Percentiles rank a stretch among this genome's conserved stretches.
These are phyloP conservation scores for Holocentrus rufus DNA, from an alignment of 2,797 vertebrate genomes.

Conservation along the genomic window DNA sequence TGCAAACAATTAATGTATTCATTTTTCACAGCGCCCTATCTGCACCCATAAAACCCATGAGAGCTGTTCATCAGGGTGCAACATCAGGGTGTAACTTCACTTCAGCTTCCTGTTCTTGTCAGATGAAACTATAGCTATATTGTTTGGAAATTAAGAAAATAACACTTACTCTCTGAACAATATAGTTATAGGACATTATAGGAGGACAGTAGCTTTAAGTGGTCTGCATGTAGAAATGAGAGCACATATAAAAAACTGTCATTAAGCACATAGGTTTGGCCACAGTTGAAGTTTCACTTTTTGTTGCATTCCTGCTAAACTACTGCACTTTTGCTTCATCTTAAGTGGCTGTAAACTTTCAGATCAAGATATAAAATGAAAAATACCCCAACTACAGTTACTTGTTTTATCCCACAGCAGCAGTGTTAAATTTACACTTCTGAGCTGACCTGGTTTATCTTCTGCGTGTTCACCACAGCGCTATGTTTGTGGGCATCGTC, in stretches of 20 bases:
- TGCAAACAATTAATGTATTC: neutral
- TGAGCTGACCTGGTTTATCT: constrained; percentile 36
- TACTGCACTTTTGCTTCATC: too few species aligned
- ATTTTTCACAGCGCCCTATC: constrained; percentile 27
- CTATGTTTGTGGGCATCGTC: constrained; percentile 30
- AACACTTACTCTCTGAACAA: neutral
- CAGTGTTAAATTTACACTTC: constrained; percentile 6
- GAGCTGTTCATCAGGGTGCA: constrained; percentile 36
- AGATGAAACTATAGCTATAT: neutral
- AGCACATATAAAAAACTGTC: constrained; percentile 2
- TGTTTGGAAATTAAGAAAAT: too few species aligned
- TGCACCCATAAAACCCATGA: constrained; percentile 32
- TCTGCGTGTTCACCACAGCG: constrained; percentile 33
- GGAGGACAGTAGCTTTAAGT: neutral
- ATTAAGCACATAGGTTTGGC: constrained; percentile 36
- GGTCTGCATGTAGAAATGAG: too few species aligned
- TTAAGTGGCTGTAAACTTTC: too few species aligned
- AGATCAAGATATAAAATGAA: too few species aligned
- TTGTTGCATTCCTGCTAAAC: neutral
- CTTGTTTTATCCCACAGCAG: too few species aligned
- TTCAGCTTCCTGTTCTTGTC: constrained; percentile 12
- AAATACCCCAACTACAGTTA: too few species aligned
- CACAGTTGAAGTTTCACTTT: constrained; percentile 19
- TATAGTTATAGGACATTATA: too few species aligned
- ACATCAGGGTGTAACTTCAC: constrained; percentile 2